phyloP scores from a whole-genome alignment of 1,140 invertebrate genomes.

The Platorchestia sp. region DNA sequence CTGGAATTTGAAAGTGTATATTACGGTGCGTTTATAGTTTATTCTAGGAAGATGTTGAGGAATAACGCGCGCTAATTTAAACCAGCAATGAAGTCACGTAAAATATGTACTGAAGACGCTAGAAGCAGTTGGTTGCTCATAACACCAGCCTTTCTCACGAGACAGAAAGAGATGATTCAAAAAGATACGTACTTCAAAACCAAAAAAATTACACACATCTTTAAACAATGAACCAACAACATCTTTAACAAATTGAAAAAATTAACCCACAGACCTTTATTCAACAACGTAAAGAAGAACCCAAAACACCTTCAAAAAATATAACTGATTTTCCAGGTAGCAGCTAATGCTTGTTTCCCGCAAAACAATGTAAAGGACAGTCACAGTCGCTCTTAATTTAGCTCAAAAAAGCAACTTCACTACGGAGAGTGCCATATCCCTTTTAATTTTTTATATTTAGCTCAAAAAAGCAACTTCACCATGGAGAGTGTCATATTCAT shows the following conservation, averaged over 20 bases:
- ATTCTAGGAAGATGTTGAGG: background rate
- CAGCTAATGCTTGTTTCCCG: background rate
- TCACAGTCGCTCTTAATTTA: too few relatives aligned
- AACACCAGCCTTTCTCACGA: background rate
- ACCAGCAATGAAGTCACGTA: background rate
- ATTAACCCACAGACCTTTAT: too few relatives aligned
- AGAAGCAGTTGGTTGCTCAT: background rate
- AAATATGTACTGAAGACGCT: background rate
- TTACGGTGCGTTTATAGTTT: slow-evolving; percentile 31
- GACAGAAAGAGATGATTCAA: background rate
- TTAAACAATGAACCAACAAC: background rate
- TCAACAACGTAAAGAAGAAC: too few relatives aligned
- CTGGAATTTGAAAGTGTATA: slow-evolving; percentile 62
- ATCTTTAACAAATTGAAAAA: background rate
- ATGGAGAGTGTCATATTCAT: too few relatives aligned
- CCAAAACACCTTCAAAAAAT: too few relatives aligned
- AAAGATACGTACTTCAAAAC: too few relatives aligned
- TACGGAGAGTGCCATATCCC: too few relatives aligned
- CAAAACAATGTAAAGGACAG: background rate
- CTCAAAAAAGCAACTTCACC: too few relatives aligned
- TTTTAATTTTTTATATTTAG: too few relatives aligned
- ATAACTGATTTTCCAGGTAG: background rate
- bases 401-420: too few relatives aligned
- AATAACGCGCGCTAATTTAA: too few relatives aligned
- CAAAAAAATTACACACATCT: too few relatives aligned